phyloP scores from a whole-genome alignment of 92 coral and sea anemone species.

The Phenganax subtilis region DNA sequence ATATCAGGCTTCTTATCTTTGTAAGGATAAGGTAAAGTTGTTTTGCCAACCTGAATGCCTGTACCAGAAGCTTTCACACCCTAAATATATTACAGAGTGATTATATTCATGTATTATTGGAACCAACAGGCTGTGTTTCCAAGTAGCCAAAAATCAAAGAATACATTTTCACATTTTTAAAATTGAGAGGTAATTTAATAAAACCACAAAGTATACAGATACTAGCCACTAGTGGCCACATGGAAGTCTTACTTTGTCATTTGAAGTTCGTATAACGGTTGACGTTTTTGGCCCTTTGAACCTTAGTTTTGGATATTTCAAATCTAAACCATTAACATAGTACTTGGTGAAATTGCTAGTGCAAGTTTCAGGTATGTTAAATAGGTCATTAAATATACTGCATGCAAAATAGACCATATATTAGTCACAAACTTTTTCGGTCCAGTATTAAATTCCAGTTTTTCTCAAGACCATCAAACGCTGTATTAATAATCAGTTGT shows the following conservation, averaged over 20 bases:
- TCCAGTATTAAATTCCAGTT: slow-evolving; percentile 64
- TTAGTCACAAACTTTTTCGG: slow-evolving; percentile 65
- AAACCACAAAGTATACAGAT: not conserved
- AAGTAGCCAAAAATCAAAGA: not conserved
- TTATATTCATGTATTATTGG: not conserved
- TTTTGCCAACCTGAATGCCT: slow-evolving; percentile 60
- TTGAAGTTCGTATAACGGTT: slow-evolving; percentile 69
- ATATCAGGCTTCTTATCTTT: slow-evolving; percentile 38
- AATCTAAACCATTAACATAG: slow-evolving; percentile 39
- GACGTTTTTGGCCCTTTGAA: slow-evolving; percentile 90
- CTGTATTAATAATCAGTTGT: slow-evolving; percentile 75
- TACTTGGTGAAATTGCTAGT: not conserved
- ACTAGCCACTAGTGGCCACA: not conserved
- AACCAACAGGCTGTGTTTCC: not conserved
- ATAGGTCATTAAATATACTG: no score
- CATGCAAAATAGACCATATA: no score
- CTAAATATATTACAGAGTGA: slow-evolving; percentile 6
- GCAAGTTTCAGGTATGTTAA: no score
- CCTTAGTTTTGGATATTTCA: slow-evolving; percentile 76
- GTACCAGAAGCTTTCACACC: slow-evolving; percentile 39
- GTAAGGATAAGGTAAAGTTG: slow-evolving; percentile 79
- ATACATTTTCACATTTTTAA: no score
- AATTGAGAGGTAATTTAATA: no score
- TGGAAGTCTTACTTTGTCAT: slow-evolving; percentile 43
- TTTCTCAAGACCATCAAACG: slow-evolving; percentile 78